A percentile compares a stretch with the other conserved stretches of the same genome.
Conservation (phyloP, 92 coral and sea anemone species). For the Meandrina meandrites region DNA sequence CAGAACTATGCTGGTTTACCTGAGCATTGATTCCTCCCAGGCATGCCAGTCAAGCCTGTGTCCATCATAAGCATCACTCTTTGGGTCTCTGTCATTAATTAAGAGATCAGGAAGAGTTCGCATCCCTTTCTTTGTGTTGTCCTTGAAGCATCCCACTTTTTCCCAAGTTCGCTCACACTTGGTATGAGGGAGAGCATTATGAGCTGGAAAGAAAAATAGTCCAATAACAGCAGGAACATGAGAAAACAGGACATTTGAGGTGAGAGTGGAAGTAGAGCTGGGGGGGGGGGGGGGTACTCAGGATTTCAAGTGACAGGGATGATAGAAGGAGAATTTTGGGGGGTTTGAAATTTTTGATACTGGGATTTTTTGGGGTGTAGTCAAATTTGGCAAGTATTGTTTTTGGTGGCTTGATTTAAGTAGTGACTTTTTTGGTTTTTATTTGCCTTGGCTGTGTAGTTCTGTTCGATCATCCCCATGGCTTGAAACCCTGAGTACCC, state of each 20-base stretch:
- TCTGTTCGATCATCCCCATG: too few species aligned
- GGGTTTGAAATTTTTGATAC: too few species aligned
- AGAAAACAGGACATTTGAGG: background rate
- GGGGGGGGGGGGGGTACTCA: background rate
- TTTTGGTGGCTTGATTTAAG: too few species aligned
- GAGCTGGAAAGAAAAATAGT: background rate
- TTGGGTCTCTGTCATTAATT: conserved; percentile 50
- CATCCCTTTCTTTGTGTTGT: conserved; percentile 17
- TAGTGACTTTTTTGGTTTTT: too few species aligned
- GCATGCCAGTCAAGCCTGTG: conserved; percentile 57
- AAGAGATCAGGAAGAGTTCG: conserved; percentile 49
- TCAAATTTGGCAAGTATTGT: too few species aligned
- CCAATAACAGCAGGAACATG: background rate
- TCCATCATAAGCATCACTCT: conserved; percentile 65
- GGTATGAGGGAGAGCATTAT: conserved; percentile 38
- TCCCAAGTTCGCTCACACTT: conserved; percentile 60
- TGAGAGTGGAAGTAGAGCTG: background rate
- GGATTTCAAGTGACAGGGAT: too few species aligned
- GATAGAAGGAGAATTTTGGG: too few species aligned
- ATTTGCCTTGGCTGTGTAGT: too few species aligned
- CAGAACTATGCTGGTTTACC: conserved; percentile 14
- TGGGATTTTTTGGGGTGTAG: too few species aligned
- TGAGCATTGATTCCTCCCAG: conserved; percentile 66
- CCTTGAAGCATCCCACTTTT: conserved; percentile 64
- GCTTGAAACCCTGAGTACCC: too few species aligned